A percentile compares a stretch with the other conserved stretches of the same genome.
Conservation (phyloP, 2,888 invertebrate species). For the Ochropleura plecta region DNA sequence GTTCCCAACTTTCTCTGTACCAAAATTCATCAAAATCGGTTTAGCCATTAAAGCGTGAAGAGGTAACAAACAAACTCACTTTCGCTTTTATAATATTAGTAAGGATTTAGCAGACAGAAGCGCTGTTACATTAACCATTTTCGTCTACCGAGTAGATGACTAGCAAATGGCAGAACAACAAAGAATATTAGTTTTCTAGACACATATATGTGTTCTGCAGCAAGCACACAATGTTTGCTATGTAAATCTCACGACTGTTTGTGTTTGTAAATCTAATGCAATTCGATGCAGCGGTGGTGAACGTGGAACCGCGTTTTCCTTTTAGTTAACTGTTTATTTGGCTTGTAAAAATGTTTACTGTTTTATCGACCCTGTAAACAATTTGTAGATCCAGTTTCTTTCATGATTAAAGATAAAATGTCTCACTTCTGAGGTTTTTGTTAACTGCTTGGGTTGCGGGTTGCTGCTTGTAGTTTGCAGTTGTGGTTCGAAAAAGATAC, state of each 20-base stretch:
- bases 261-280: slow-evolving; percentile 40
- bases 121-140: not conserved
- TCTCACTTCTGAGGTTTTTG: not conserved
- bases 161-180: not conserved
- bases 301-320: not conserved
- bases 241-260: slow-evolving; percentile 3
- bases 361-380: not conserved
- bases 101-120: not conserved
- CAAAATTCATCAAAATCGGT: too few species aligned
- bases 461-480: too few species aligned
- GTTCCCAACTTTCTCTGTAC: too few species aligned
- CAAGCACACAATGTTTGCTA: not conserved
- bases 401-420: not conserved
- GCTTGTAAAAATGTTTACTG: not conserved
- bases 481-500: too few species aligned
- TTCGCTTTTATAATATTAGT: too few species aligned
- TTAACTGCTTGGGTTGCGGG: too few species aligned
- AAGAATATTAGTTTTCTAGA: not conserved
- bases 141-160: not conserved
- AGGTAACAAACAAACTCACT: too few species aligned
- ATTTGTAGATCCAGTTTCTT: not conserved
- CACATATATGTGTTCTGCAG: not conserved
- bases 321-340: not conserved
- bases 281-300: slow-evolving; percentile 16
- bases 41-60: too few species aligned